A percentile compares a stretch with the other conserved stretches of the same genome.
These are phyloP conservation scores for Orestias chungarensis DNA, from an alignment of 2,797 vertebrate genomes.

Conservation along the genomic window DNA sequence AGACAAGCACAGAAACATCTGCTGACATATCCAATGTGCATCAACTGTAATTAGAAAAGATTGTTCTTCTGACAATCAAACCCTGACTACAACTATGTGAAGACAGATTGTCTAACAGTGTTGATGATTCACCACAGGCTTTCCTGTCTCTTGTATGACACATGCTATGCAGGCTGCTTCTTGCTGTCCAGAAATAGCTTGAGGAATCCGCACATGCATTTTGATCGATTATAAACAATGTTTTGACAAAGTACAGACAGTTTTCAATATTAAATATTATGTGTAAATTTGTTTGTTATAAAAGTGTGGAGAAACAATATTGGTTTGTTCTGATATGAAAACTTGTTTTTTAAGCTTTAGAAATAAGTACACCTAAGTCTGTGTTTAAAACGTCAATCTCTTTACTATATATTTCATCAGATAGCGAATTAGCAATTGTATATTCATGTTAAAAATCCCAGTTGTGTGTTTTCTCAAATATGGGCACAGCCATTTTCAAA, in stretches of 20 bases:
- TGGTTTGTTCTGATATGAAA: constrained; percentile 21
- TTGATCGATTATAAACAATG: constrained; percentile 37
- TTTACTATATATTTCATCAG: not conserved
- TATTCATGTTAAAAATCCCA: not conserved
- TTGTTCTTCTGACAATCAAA: constrained; percentile 23
- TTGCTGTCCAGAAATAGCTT: constrained; percentile 54
- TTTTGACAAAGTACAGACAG: constrained; percentile 39
- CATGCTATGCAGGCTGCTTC: constrained; percentile 46
- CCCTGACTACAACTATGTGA: constrained; percentile 29
- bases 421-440: not conserved
- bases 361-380: not conserved
- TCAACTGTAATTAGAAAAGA: constrained; percentile 23
- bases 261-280: constrained; percentile 40
- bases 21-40: constrained; percentile 6
- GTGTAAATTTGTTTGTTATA: constrained; percentile 13
- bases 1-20: constrained; percentile 17
- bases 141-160: constrained; percentile 57
- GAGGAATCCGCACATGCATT: constrained; percentile 56
- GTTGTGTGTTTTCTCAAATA: not conserved
- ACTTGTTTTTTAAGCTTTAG: constrained; percentile 16
- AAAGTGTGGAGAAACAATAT: constrained; percentile 19
- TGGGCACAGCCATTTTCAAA: too few relatives aligned
- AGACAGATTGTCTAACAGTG: constrained; percentile 26
- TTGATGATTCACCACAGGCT: constrained; percentile 57
- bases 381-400: not conserved